phyloP scores from a whole-genome alignment of 2,888 invertebrate species.

The Eumacrocentrus americanus region DNA sequence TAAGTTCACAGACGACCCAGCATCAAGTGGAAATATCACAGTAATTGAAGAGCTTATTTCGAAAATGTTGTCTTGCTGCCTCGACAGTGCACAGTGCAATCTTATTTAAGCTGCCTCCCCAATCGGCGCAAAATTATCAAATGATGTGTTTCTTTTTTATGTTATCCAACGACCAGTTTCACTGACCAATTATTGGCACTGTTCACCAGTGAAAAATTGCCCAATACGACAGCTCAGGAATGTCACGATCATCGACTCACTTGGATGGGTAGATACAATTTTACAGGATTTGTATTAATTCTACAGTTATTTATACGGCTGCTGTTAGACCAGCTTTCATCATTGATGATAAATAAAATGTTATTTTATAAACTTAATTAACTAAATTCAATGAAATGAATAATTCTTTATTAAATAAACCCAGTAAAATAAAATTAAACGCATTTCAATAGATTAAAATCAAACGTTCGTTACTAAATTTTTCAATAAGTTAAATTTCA shows the following conservation, averaged over 20 bases:
- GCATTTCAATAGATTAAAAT: no score
- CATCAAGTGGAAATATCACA: constrained; percentile 43
- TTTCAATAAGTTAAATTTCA: no score
- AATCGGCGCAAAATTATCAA: constrained; percentile 61
- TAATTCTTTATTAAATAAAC: constrained; percentile 14
- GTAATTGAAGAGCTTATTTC: constrained; percentile 38
- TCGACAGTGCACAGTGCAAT: constrained; percentile 74
- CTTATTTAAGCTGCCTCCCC: constrained; percentile 68
- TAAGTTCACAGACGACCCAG: constrained; percentile 64
- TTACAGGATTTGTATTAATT: constrained; percentile 75
- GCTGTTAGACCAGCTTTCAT: constrained; percentile 86
- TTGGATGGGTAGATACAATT: constrained; percentile 73
- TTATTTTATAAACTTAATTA: constrained; percentile 2
- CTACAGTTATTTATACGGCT: constrained; percentile 75
- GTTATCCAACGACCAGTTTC: constrained; percentile 66
- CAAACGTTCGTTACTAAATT: background rate
- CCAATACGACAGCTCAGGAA: constrained; percentile 62
- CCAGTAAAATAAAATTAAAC: background rate
- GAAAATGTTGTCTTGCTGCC: constrained; percentile 79
- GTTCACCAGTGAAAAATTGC: constrained; percentile 65
- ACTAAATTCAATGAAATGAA: background rate
- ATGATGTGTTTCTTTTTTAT: constrained; percentile 65
- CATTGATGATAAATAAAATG: constrained; percentile 66
- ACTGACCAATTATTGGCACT: constrained; percentile 70
- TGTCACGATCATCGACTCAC: constrained; percentile 54